Evolutionary conservation across 2,113 vertebrate genomes (phyloP).

Genomic region (Clarias magur): DNA sequence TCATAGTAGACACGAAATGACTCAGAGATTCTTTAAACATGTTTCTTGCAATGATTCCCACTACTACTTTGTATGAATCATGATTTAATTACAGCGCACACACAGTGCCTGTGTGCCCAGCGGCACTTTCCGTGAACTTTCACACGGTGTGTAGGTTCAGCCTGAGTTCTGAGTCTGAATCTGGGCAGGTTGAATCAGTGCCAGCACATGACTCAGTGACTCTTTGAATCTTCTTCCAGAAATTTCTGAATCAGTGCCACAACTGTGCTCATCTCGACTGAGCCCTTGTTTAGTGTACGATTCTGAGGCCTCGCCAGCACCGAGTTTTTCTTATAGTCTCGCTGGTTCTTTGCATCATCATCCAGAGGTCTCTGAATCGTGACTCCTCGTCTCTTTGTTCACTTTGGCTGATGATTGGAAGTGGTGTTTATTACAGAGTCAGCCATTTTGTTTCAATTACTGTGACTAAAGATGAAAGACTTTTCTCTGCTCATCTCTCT

Average conservation of each 20-base stretch:
- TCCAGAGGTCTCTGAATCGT: too few species aligned
- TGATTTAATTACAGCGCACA: not conserved
- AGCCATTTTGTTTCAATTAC: not conserved
- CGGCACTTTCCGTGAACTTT: not conserved
- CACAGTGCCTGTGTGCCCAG: not conserved
- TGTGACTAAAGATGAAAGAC: not conserved
- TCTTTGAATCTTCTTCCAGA: constrained; percentile 11
- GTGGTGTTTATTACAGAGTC: not conserved
- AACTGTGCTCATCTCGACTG: not conserved
- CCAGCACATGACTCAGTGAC: not conserved
- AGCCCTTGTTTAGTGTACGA: not conserved
- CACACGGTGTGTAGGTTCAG: not conserved
- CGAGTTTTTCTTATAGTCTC: not conserved
- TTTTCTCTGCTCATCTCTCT: not conserved
- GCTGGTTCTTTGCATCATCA: not conserved
- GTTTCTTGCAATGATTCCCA: not conserved
- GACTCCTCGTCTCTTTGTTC: not conserved
- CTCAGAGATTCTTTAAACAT: not conserved
- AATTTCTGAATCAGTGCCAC: not conserved
- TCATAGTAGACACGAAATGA: not conserved
- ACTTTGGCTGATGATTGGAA: not conserved
- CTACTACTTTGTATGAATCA: not conserved
- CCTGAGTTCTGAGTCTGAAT: not conserved
- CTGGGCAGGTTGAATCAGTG: not conserved
- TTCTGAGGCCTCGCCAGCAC: not conserved